These are phyloP conservation scores for Frieseomelitta varia DNA, from an alignment of 1,140 invertebrate genomes.

Conservation along the genomic window DNA sequence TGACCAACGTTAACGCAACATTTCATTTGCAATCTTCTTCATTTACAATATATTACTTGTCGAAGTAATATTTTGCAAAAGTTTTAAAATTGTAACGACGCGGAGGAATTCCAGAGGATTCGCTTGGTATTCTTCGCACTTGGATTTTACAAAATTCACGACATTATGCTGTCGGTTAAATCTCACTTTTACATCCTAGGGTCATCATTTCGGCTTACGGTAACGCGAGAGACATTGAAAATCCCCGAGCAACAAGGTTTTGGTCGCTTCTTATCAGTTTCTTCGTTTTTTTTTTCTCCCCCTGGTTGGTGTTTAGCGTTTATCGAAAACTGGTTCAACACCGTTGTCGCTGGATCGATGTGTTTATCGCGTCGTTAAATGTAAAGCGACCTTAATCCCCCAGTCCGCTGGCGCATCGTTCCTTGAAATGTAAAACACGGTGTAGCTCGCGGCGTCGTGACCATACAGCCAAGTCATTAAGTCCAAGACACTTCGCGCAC, in stretches of 20 bases:
- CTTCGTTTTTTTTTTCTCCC: neutral
- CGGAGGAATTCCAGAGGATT: too few relatives aligned
- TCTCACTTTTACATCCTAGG: neutral
- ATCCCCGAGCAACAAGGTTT: neutral
- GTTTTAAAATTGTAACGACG: too few relatives aligned
- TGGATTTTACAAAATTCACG: too few relatives aligned
- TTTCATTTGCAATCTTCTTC: too few relatives aligned
- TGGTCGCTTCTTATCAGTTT: neutral
- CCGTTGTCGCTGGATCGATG: neutral
- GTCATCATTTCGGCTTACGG: neutral
- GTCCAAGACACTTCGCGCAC: slow-evolving; percentile 38
- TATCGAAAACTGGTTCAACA: neutral
- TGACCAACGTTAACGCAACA: too few relatives aligned
- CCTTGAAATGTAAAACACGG: slow-evolving; percentile 28
- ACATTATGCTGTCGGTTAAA: too few relatives aligned
- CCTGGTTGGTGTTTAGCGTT: neutral
- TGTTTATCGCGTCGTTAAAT: neutral
- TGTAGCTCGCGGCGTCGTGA: slow-evolving; percentile 19
- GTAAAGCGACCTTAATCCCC: slow-evolving; percentile 25
- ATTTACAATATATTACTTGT: too few relatives aligned
- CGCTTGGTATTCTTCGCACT: too few relatives aligned
- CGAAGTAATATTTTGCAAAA: too few relatives aligned
- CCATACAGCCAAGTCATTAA: slow-evolving; percentile 35
- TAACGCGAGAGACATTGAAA: neutral
- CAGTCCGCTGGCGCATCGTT: neutral